Conservation (phyloP, 1,140 invertebrate species). For the Augochlora pura region DNA sequence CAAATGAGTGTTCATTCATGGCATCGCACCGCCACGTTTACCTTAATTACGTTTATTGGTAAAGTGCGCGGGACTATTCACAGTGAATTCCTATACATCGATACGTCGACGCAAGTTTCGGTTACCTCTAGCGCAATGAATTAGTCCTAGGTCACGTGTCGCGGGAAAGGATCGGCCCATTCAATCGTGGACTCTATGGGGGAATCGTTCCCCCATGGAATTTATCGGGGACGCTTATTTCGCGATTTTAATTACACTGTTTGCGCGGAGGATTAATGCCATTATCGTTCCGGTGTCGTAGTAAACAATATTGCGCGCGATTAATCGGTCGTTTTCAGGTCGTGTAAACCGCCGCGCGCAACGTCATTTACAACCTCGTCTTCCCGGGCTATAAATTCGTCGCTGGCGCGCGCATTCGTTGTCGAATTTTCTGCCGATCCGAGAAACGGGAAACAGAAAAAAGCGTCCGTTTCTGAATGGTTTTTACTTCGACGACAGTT, state of each 20-base stretch:
- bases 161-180: neutral
- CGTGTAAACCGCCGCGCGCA: no score
- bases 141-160: neutral
- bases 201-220: slow-evolving; percentile 10
- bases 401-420: no score
- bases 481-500: no score
- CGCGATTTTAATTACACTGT: slow-evolving; percentile 34
- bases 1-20: no score
- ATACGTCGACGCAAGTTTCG: neutral
- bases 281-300: neutral
- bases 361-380: no score
- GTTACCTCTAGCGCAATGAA: neutral
- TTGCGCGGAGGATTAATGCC: slow-evolving; percentile 14
- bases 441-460: no score
- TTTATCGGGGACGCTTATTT: slow-evolving; percentile 35
- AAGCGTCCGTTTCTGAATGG: no score
- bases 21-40: no score
- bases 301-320: slow-evolving; percentile 15
- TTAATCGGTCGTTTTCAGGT: neutral
- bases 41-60: no score
- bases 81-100: neutral
- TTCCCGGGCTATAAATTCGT: no score
- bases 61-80: no score
- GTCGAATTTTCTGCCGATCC: no score
- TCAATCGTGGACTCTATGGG: neutral